These are phyloP conservation scores for Odontamblyopus rebecca DNA, from an alignment of 2,797 vertebrate species.

Conservation along the genomic window DNA sequence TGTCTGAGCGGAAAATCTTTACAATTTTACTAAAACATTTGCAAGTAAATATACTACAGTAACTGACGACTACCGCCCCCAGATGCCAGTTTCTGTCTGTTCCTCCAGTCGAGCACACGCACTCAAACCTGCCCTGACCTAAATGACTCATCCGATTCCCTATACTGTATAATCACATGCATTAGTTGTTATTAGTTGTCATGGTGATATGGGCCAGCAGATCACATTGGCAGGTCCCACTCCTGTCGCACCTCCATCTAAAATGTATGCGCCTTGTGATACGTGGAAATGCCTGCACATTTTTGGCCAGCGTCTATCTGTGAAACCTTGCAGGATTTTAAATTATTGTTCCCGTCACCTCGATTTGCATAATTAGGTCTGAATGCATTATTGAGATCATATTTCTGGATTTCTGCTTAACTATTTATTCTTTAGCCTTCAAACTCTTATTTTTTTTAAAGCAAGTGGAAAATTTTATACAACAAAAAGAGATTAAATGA, in stretches of 20 bases:
- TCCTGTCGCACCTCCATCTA: background rate
- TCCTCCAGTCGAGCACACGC: slow-evolving; percentile 55
- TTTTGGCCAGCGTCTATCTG: background rate
- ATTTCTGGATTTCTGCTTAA: background rate
- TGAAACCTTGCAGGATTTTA: background rate
- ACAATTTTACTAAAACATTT: too few species aligned
- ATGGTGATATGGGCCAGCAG: slow-evolving; percentile 19
- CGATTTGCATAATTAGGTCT: slow-evolving; percentile 3
- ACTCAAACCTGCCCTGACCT: slow-evolving; percentile 47
- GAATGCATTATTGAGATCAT: background rate
- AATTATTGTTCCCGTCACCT: background rate
- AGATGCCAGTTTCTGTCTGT: slow-evolving; percentile 60
- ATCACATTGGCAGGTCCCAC: slow-evolving; percentile 11
- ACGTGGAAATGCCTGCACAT: background rate
- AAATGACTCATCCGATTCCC: slow-evolving; percentile 54
- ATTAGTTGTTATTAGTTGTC: slow-evolving; percentile 19
- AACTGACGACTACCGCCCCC: too few species aligned
- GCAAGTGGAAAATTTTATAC: background rate
- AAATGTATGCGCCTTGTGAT: background rate
- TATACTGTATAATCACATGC: background rate
- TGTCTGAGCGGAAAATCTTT: too few species aligned
- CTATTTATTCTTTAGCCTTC: background rate
- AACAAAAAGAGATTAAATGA: background rate
- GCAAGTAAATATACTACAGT: background rate
- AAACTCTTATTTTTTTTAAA: background rate